phyloP scores from a whole-genome alignment of 2,113 vertebrate species.

The Symphodus melops region DNA sequence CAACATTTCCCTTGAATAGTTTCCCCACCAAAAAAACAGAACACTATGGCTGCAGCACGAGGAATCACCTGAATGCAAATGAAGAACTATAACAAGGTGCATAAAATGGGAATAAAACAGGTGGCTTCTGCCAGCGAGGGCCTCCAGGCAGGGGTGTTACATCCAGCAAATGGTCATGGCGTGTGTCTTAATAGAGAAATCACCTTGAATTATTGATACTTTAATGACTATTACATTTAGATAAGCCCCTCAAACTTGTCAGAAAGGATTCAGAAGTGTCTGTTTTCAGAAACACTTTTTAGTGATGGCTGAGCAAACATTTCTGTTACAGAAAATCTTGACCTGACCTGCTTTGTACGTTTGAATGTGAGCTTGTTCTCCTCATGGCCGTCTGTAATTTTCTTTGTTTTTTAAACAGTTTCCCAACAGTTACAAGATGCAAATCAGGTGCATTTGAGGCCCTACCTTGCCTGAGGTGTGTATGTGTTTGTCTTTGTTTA shows the following conservation, averaged over 20 bases:
- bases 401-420: neutral
- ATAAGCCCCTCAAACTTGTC: constrained; percentile 30
- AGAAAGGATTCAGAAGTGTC: neutral
- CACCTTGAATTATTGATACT: neutral
- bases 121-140: constrained; percentile 12
- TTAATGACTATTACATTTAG: constrained; percentile 32
- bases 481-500: neutral
- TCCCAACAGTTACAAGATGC: constrained; percentile 5
- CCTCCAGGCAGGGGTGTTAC: constrained; percentile 20
- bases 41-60: constrained; percentile 22
- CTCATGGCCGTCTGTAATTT: neutral
- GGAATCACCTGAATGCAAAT: constrained; percentile 39
- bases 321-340: neutral
- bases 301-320: neutral
- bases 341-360: neutral
- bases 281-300: neutral
- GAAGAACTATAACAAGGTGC: constrained; percentile 19
- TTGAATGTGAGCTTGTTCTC: neutral
- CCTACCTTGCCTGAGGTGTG: neutral
- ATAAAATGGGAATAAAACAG: constrained; percentile 30
- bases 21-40: constrained; percentile 4
- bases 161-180: constrained; percentile 27
- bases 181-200: constrained; percentile 1
- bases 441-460: neutral
- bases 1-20: constrained; percentile 13